These are phyloP conservation scores for Gymnopithys bicolor DNA, from an alignment of 2,797 vertebrate genomes.

Conservation along the genomic window DNA sequence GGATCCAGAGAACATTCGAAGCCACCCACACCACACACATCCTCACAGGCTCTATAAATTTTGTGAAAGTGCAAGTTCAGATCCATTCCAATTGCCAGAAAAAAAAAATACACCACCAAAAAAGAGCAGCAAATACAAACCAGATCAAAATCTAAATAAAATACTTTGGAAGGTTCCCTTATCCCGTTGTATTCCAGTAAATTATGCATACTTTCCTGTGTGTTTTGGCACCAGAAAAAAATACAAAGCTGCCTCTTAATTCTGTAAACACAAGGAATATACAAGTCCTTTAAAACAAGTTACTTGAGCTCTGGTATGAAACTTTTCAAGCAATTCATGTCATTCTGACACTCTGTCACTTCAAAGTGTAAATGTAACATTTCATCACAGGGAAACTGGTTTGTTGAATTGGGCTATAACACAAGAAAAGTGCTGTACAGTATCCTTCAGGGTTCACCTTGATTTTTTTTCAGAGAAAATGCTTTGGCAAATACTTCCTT, in stretches of 20 bases:
- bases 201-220: background rate
- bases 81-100: background rate
- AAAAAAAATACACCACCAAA: background rate
- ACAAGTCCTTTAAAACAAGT: background rate
- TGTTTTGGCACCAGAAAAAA: slow-evolving; percentile 20
- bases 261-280: background rate
- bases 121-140: slow-evolving; percentile 30
- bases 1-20: background rate
- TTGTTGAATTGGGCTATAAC: background rate
- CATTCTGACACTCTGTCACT: background rate
- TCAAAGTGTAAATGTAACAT: background rate
- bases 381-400: background rate
- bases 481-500: background rate
- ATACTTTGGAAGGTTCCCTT: slow-evolving; percentile 10
- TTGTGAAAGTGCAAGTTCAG: background rate
- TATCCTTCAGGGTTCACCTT: background rate
- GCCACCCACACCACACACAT: background rate
- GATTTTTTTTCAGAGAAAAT: background rate
- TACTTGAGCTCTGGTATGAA: background rate
- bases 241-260: background rate
- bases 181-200: background rate
- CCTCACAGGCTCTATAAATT: background rate
- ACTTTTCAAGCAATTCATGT: background rate
- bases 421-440: background rate
- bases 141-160: slow-evolving; percentile 43